Evolutionary conservation across 2,113 vertebrate genomes (phyloP), one percentile per base, ranked within the genome.

Genomic region (Syngnathus typhle): DNA sequence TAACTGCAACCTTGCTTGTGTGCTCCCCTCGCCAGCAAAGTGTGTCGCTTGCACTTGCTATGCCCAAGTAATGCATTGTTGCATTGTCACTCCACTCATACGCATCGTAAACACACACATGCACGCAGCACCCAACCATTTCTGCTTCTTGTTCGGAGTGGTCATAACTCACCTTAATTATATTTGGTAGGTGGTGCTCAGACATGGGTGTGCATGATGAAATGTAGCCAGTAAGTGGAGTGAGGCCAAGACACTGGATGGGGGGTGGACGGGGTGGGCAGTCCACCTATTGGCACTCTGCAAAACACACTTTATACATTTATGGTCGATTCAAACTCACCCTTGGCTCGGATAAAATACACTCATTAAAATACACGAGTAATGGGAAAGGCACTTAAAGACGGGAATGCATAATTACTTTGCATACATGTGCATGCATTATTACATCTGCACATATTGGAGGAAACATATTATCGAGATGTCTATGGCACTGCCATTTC

Each of bases 91-190:
- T 73, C 67, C 39, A 59, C 55, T 61, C 60, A 61, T 60, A 54
- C 18, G 46, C 47, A 56, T 43, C 32, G 18, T 64, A 54, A 36
- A 76, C 16, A 6, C 64, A 41, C 39, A 41, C 58, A 27, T 51
- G 43, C 62, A 56, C 61, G 15, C 68, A 52, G 44, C 21, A 76
- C 49, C 51, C 70, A 76, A 43, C 46, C 70, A 54, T 65, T 51
- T 27, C 64, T 65, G 46, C 56, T 68, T 49, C 64, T 72, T 39
- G 71, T 71, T n/a, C 58, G 62, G 74, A 69, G 71, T 68, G 70
- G 59, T 71, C 81, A 82, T 88, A 88, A 88, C 84, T 88, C 87
- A 86, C 70, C 70, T 77, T 87, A 85, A 89, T 87, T 83, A 78
- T 82, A 70, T 87, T 85, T 75, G 55, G 75, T 85, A 73, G 82